These are phyloP conservation scores for Tangachromis dhanisi DNA, from an alignment of 2,113 vertebrate species.

Conservation along the genomic window DNA sequence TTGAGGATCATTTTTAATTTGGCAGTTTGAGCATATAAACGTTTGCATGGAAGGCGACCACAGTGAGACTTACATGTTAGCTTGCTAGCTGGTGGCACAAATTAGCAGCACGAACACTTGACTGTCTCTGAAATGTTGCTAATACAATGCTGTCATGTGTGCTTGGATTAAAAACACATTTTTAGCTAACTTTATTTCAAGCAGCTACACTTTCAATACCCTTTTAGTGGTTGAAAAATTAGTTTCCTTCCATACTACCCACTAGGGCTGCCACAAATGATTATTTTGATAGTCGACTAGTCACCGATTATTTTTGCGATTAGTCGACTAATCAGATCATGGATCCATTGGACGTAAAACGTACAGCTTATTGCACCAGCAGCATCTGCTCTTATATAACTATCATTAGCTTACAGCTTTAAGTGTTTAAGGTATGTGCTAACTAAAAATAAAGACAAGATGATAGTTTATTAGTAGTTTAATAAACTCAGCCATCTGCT, in stretches of 20 bases:
- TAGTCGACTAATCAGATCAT: background rate
- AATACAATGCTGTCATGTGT: background rate
- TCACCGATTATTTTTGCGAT: fast-evolving
- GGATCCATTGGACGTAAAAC: fast-evolving
- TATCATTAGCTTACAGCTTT: background rate
- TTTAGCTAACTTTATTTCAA: background rate
- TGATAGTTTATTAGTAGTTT: background rate
- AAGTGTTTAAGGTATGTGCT: background rate
- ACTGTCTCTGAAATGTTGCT: background rate
- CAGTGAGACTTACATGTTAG: background rate
- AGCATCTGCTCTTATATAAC: background rate
- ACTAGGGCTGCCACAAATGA: background rate
- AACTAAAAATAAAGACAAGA: background rate
- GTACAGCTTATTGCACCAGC: background rate
- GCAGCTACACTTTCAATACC: background rate
- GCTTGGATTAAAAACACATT: background rate
- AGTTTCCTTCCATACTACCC: background rate
- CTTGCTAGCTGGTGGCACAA: background rate
- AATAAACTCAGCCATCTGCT: background rate
- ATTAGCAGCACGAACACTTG: background rate
- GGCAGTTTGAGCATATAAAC: background rate
- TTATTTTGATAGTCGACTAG: background rate
- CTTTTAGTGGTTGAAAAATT: background rate
- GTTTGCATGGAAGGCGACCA: background rate
- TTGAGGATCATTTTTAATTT: background rate